Conservation (phyloP, 92 coral and sea anemone genomes). For the Heliopora coerulea region DNA sequence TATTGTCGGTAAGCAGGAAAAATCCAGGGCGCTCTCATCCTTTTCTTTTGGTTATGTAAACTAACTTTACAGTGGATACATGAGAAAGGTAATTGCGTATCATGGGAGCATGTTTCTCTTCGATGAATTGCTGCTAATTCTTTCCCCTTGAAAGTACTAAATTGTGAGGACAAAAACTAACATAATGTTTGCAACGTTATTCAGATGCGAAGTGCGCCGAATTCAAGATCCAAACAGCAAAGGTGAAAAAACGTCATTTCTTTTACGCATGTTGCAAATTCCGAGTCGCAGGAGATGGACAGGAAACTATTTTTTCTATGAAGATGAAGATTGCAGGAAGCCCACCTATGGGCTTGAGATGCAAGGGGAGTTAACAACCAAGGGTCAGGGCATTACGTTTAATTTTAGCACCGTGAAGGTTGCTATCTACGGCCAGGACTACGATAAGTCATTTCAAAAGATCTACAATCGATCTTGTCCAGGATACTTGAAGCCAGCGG, state of each 20-base stretch:
- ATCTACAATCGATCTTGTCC: constrained; percentile 30
- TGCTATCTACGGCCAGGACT: background rate
- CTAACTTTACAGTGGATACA: no score
- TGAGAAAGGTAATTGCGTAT: no score
- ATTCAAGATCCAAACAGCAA: constrained; percentile 1
- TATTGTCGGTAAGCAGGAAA: no score
- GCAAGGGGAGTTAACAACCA: background rate
- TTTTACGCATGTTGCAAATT: constrained; percentile 16
- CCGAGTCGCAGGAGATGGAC: background rate
- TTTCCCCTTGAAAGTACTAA: no score
- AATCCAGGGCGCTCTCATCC: no score
- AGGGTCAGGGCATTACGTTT: background rate
- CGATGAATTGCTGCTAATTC: no score
- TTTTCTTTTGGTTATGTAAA: no score
- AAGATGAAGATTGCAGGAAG: constrained; percentile 19
- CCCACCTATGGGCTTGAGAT: constrained; percentile 21
- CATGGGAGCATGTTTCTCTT: no score
- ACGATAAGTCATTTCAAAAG: background rate
- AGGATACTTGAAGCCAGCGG: background rate
- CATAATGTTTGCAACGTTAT: background rate
- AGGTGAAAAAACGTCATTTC: constrained; percentile 15
- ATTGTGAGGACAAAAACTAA: no score
- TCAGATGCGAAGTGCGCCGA: constrained; percentile 35
- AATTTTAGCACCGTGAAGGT: background rate
- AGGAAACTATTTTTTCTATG: constrained; percentile 27